Conservation (phyloP, 2,797 vertebrate species). For the Meda fulgida region DNA sequence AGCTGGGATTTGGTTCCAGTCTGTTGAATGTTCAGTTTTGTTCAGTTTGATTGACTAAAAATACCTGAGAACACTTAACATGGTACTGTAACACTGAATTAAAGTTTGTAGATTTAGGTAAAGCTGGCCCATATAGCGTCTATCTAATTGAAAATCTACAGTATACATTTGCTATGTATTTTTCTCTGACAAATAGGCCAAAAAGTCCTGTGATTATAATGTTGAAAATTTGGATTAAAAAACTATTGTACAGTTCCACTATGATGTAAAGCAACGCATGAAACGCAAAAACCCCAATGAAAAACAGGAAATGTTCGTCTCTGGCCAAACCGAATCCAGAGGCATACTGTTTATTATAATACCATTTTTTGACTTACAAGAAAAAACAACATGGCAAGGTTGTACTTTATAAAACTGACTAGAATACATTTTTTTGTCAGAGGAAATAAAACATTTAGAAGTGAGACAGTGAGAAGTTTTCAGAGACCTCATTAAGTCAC, state of each 20-base stretch:
- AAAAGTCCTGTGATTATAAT: constrained; percentile 13
- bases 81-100: constrained; percentile 4
- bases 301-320: constrained; percentile 1
- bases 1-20: background rate
- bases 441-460: background rate
- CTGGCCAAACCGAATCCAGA: constrained; percentile 15
- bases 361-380: background rate
- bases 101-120: constrained; percentile 11
- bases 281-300: constrained; percentile 22
- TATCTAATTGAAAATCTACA: constrained; percentile 18
- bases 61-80: background rate
- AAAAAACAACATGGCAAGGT: background rate
- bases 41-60: constrained; percentile 10
- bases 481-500: constrained; percentile 62
- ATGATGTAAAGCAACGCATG: constrained; percentile 14
- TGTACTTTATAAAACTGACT: constrained; percentile 2
- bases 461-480: constrained; percentile 43
- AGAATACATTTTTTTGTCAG: background rate
- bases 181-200: background rate
- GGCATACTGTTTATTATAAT: constrained; percentile 14
- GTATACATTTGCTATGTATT: background rate
- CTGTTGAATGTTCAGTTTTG: background rate
- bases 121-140: background rate
- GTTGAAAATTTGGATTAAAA: background rate
- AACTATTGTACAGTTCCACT: background rate